A percentile compares a stretch with the other conserved stretches of the same genome.
phyloP scores from a whole-genome alignment of 2,113 vertebrate species.

The Illadopsis cleaveri region DNA sequence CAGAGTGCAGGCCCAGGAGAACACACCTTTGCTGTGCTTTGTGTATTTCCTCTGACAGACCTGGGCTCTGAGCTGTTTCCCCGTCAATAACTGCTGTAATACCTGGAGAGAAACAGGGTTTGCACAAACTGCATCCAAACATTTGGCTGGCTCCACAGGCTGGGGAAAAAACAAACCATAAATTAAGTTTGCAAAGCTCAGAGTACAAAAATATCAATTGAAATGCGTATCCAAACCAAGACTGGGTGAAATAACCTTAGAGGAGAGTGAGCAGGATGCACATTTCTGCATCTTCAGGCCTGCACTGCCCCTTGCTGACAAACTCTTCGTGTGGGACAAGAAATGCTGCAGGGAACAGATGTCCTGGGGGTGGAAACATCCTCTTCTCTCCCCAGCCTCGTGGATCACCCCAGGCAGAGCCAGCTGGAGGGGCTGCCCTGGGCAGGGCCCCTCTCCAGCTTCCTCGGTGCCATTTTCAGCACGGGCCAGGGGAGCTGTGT shows the following conservation, averaged over 20 bases:
- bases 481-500: rapidly evolving
- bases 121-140: background rate
- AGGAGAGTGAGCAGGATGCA: background rate
- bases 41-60: background rate
- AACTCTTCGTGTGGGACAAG: background rate
- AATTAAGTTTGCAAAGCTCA: background rate
- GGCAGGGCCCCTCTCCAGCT: background rate
- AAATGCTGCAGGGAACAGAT: background rate
- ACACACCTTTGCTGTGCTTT: background rate
- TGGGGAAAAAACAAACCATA: constrained; percentile 20
- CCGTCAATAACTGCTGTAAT: background rate
- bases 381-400: background rate
- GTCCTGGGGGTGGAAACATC: background rate
- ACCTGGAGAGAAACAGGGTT: background rate
- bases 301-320: constrained; percentile 47
- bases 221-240: background rate
- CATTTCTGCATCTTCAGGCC: background rate
- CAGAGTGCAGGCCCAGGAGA: background rate
- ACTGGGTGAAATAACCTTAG: background rate
- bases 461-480: background rate
- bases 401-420: background rate
- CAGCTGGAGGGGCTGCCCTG: background rate
- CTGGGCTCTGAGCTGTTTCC: background rate
- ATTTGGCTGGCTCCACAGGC: background rate
- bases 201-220: background rate